phyloP scores from a whole-genome alignment of 1,140 invertebrate genomes.

The roundworm (Caenorhabditis elegans) region WBcel235 BX284605.5:14598501-14599000 shows the following conservation, averaged over 20 bases:
- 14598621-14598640: conserved; percentile 69
- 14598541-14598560: conserved; percentile 98
- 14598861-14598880: conserved; percentile 85
- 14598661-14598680: conserved; percentile 80
- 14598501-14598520: conserved; percentile 88
- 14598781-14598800: conserved; percentile 81
- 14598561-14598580: conserved; percentile 90
- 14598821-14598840: conserved; percentile 78
- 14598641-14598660: not conserved
- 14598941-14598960: conserved; percentile 85
- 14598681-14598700: conserved; percentile 95
- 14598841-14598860: conserved; percentile 82
- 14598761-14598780: conserved; percentile 80
- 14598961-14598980: conserved; percentile 68
- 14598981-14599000: conserved; percentile 73
- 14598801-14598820: conserved; percentile 82
- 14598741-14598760: conserved; percentile 96
- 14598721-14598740: conserved; percentile 92
- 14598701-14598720: conserved; percentile 93
- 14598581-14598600: conserved; percentile 90
- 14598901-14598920: conserved; percentile 97
- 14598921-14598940: conserved; percentile 83
- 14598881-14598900: conserved; percentile 82
- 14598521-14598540: conserved; percentile 87
- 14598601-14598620: conserved; percentile 86